Evolutionary conservation across 92 coral and sea anemone genomes (phyloP).

Genomic region (Parazoanthus swiftii): DNA sequence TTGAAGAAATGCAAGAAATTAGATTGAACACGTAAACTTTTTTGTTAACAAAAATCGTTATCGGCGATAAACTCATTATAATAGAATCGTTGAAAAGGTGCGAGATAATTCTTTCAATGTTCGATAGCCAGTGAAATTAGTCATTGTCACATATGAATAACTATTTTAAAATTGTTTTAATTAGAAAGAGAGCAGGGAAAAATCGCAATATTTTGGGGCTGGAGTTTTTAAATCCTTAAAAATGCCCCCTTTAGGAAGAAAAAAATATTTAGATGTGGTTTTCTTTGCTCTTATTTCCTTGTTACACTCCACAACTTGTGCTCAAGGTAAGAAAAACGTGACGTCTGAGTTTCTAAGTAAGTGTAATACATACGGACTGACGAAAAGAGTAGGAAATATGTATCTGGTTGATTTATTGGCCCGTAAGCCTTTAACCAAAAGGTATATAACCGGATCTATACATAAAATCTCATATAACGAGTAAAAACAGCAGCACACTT

Average conservation of each 20-base stretch:
- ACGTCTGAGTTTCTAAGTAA: neutral
- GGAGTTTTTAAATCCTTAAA: neutral
- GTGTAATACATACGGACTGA: too few relatives aligned
- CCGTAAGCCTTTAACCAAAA: too few relatives aligned
- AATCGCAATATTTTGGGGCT: constrained; percentile 5
- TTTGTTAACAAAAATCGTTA: neutral
- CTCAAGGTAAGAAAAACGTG: neutral
- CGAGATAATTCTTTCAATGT: neutral
- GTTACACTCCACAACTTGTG: neutral
- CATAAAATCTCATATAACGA: too few relatives aligned
- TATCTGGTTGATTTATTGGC: neutral
- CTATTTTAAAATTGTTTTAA: neutral
- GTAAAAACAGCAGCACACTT: too few relatives aligned
- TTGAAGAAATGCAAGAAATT: neutral
- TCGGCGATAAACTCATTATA: neutral
- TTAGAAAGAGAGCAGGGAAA: neutral
- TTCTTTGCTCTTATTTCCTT: neutral
- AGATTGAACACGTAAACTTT: neutral
- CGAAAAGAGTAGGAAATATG: neutral
- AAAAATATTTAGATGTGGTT: neutral
- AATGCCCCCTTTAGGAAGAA: neutral
- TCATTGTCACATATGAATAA: constrained; percentile 9
- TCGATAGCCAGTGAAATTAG: neutral
- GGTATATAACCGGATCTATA: neutral
- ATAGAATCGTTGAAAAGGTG: neutral